Conservation (phyloP, 92 coral and sea anemone genomes). For the Montipora capitata region DNA sequence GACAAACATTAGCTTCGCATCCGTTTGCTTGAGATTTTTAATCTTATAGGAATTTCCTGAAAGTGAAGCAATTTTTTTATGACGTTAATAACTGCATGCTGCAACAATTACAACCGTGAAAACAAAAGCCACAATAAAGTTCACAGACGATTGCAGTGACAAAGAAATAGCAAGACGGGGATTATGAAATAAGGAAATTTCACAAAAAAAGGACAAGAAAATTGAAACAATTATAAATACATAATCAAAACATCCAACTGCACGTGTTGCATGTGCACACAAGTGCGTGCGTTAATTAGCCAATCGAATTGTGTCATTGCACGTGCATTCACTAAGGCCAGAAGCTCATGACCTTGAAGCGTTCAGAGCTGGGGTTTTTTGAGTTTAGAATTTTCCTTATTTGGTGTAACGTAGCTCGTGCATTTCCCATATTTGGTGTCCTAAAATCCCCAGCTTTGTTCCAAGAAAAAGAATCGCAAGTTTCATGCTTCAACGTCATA, state of each 20-base stretch:
- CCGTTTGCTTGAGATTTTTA: conserved; percentile 72
- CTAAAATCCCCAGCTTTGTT: too few relatives aligned
- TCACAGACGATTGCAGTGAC: neutral
- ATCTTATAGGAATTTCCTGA: conserved; percentile 89
- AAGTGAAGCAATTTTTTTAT: neutral
- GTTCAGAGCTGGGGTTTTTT: too few relatives aligned
- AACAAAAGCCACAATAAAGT: neutral
- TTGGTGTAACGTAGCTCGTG: too few relatives aligned
- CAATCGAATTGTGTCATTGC: neutral
- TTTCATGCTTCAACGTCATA: too few relatives aligned
- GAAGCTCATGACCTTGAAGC: too few relatives aligned
- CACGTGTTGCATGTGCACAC: neutral
- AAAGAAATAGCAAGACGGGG: neutral
- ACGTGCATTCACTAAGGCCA: neutral
- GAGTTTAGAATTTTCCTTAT: too few relatives aligned
- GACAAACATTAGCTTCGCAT: conserved; percentile 80
- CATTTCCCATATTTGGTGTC: too few relatives aligned
- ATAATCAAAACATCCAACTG: neutral
- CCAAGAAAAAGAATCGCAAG: too few relatives aligned
- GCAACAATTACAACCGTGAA: neutral
- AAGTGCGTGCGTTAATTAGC: neutral
- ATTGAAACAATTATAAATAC: neutral
- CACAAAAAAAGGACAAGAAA: conserved; percentile 6
- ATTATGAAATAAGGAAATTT: neutral
- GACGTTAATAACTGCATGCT: neutral